phyloP scores from a whole-genome alignment of 2,888 invertebrate genomes.

The Deroplatys truncata region DNA sequence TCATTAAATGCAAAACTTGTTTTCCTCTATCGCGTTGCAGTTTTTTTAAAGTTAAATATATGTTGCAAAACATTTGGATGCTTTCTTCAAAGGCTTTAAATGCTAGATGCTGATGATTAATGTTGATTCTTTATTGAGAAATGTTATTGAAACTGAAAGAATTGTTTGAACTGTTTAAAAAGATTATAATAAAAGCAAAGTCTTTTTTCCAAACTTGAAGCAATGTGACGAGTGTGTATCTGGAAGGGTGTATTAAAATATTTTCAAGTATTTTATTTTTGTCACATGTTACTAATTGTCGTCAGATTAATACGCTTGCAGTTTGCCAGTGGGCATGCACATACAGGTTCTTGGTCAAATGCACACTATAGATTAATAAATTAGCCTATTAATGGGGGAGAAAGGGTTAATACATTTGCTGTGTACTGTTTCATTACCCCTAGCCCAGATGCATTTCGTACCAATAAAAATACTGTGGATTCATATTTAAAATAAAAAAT shows the following conservation, averaged over 20 bases:
- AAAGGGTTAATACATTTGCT: slow-evolving; percentile 4
- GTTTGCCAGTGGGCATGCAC: slow-evolving; percentile 6
- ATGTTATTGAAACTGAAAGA: slow-evolving; percentile 4
- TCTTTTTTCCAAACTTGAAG: not conserved
- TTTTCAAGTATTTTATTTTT: not conserved
- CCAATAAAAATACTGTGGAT: slow-evolving; percentile 13
- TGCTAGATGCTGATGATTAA: slow-evolving; percentile 19
- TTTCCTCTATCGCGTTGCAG: slow-evolving; percentile 7
- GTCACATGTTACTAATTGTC: not conserved
- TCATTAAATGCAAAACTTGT: not conserved
- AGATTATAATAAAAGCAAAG: not conserved
- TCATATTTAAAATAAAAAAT: slow-evolving; percentile 13
- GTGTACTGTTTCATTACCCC: not conserved
- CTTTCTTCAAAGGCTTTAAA: slow-evolving; percentile 20
- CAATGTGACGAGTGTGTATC: not conserved
- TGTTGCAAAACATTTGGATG: slow-evolving; percentile 9
- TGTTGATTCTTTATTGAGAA: slow-evolving; percentile 18
- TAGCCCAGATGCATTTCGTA: slow-evolving; percentile 12
- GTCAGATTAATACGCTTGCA: slow-evolving; percentile 6
- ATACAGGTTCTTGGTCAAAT: slow-evolving; percentile 8
- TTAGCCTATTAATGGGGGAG: slow-evolving; percentile 17
- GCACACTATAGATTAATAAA: slow-evolving; percentile 2
- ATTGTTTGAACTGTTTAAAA: slow-evolving; percentile 2
- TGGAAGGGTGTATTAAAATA: not conserved
- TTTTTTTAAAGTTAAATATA: slow-evolving; percentile 3